Base-by-base conservation (phyloP, 2,113 vertebrate species). In the Stercorarius parasiticus region DNA sequence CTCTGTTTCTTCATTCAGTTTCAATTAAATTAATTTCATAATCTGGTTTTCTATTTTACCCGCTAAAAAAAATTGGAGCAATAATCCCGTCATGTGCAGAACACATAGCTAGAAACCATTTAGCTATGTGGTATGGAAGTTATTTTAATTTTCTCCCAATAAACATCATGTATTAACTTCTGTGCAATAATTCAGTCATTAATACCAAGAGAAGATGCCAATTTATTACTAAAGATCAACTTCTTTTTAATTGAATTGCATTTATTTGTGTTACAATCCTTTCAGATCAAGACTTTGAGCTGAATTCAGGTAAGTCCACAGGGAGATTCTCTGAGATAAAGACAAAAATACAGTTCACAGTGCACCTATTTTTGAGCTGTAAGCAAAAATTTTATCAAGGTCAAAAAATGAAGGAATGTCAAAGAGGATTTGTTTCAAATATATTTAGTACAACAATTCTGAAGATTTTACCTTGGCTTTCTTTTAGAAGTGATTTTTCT, bases 351-450 rank as follows among this genome's bases (percentile, higher is more conserved):
- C 22, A 67, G 47, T n/a, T 90, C 69, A 64, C 7, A 55, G 32
- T 32, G 27, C 38, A 81, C 15, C 58, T 93, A 45, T 58, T 93
- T 70, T 82, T 81, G 55, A 92, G 15, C 34, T 70, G 69, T 23
- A 83, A 25, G 42, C 20, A 93, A 91, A 86, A 95, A 70, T 42
- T 85, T 42, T 56, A 62, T 22, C 62, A 86, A 94, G 78, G 76
- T 80, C 64, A 80, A 82, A 88, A 91, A 71, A n/a, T 27, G 13
- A 66, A 90, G 17, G 36, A 61, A 30, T 0, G 0, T 76, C 56
- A 87, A 82, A 85, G 34, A 65, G 13, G 32, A 94, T 87, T 94
- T 91, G 34, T 70, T 93, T 78, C 74, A 76, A 84, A 91, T 69
- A 47, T 10, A 32, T 27, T 13, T 18, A 22, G 14, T 36, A 72